A percentile compares a stretch with the other conserved stretches of the same genome.
Conservation (phyloP, 2,797 vertebrate genomes). For the Vipera ursinii region DNA sequence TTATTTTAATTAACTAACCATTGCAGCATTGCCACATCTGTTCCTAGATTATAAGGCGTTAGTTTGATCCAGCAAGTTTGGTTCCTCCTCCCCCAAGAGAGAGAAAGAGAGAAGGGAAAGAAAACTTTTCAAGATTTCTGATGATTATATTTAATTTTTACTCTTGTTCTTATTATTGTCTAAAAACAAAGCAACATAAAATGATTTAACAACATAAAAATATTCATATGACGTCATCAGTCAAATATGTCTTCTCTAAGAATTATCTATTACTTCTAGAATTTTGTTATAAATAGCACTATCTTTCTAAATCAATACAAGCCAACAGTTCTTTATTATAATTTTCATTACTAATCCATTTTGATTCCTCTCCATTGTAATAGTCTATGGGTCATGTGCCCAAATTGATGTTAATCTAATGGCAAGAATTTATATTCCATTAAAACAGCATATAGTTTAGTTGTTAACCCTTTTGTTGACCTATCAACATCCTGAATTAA, state of each 20-base stretch:
- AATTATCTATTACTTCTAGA: not conserved
- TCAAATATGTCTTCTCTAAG: not conserved
- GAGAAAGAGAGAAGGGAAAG: conserved; percentile 22
- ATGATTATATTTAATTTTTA: not conserved
- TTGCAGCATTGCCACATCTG: conserved; percentile 6
- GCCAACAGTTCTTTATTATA: not conserved
- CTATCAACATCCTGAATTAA: not conserved
- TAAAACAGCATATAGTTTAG: not conserved
- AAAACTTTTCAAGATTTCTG: not conserved
- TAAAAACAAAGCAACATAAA: conserved; percentile 34
- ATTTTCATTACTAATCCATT: not conserved
- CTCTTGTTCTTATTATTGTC: conserved; percentile 5
- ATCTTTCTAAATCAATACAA: not conserved
- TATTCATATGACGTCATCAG: not conserved
- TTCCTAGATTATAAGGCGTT: not conserved
- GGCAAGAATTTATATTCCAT: not conserved
- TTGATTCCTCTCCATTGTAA: not conserved
- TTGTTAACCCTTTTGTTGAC: not conserved
- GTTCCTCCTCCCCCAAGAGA: not conserved
- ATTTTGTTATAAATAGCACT: not conserved
- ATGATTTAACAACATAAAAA: conserved; percentile 29
- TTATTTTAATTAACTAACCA: conserved; percentile 22
- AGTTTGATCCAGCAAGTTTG: not conserved
- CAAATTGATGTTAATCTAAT: not conserved
- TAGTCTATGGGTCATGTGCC: not conserved